Conservation (phyloP, 2,113 vertebrate genomes). For the Dolichotis patagonum region DNA sequence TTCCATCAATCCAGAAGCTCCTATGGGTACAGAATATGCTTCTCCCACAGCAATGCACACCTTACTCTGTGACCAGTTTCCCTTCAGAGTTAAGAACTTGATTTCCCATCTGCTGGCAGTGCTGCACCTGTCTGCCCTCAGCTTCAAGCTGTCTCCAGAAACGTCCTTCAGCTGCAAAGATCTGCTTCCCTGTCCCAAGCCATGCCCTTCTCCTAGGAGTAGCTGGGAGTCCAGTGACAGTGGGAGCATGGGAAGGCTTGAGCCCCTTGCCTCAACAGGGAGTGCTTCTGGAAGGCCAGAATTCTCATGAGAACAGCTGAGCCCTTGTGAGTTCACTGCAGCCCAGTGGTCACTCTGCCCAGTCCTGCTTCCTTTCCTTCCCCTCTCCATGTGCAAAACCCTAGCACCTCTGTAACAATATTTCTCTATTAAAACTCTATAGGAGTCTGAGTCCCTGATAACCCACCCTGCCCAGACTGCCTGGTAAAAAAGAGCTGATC, state of each 20-base stretch:
- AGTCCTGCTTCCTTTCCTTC: background rate
- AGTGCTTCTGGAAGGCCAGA: no score
- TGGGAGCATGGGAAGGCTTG: background rate
- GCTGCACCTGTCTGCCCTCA: background rate
- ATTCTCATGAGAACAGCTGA: background rate
- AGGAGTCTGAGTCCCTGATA: background rate
- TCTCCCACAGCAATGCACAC: background rate
- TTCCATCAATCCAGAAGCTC: background rate
- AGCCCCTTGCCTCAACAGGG: background rate
- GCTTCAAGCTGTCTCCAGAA: background rate
- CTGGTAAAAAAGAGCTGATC: background rate
- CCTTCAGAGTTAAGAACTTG: background rate
- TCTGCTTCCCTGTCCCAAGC: background rate
- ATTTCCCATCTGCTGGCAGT: background rate
- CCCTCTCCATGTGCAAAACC: background rate
- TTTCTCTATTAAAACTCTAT: background rate
- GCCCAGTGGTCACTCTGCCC: background rate
- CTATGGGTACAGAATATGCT: background rate
- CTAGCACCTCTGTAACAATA: background rate
- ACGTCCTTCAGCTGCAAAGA: background rate
- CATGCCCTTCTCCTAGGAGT: background rate
- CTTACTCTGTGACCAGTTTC: background rate
- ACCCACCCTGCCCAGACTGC: background rate
- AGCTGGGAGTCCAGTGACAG: background rate
- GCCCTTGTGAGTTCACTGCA: accelerated